Base-by-base conservation (phyloP, 2,888 invertebrate genomes). In the Pachliopta kotzebuea region DNA sequence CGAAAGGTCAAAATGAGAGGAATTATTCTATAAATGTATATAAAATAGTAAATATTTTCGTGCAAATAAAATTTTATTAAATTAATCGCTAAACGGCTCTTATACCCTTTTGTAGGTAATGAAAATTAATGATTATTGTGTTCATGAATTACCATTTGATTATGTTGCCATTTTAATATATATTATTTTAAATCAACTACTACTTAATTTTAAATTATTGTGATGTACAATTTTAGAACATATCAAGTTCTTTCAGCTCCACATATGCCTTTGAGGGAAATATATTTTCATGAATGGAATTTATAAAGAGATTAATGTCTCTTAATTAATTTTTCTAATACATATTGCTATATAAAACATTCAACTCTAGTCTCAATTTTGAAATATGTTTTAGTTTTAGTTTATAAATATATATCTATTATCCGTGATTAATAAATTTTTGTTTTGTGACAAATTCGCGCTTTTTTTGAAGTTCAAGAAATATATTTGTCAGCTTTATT, bases 1-100 rank as follows among this genome's bases (percentile, higher is more conserved):
- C 74, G 82, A 89, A 89, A 90, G 90, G 90, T 90, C 90, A 90
- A 89, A 82, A 89, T 83, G 90, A 90, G 90, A 91, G 90, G 89
- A 90, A 90, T 84, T 90, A 89, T 88, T 83, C 79, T 83, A 83
- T 85, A 85, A 85, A 80, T 89, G 88, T 90, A 90, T 71, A 90
- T 89, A 90, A 82, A 74, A 84, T 83, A 87, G 79, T n/a, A 74
- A 74, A 74, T 78, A 75, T 80, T 74, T 77, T 80, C 70, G 71
- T 69, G 77, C 80, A 76, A 77, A 79, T 76, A 26, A 26, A 26
- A 84, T 75, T 75, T 45, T n/a, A 45, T 45, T 72, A 31, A 20
- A 37, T 37, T 37, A 37, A 49, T 65, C 61, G 65, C 58, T 58
- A 24, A 29, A 61, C 29, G 23, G 21, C 42, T 49, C 21, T 78